Evolutionary conservation across 1,140 invertebrate species (phyloP), one percentile per base, ranked within the genome.

Genomic region (Drosophila pallidifrons): DNA sequence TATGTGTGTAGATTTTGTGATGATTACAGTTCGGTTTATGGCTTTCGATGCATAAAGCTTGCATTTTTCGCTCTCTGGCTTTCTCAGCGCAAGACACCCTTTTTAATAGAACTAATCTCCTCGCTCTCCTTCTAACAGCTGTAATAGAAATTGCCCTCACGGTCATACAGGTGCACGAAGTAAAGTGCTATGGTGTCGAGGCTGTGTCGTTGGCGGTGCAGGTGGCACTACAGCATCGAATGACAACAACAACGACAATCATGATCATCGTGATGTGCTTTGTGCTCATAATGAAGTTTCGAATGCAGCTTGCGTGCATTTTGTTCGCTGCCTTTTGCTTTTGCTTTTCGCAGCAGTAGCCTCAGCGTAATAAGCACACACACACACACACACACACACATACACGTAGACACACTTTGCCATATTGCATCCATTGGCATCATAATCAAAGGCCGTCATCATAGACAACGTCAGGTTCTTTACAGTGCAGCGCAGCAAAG

Each of bases 391-490:
- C 6, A 46, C 5, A 46, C 11, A 58, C 30, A 10, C 15, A 51
- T 4, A 20, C 5, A 69, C 11, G 5, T 32, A 43, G 4, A 63
- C 15, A 20, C 11, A 43, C 32, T 38, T 49, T 58, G 16, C 30
- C 54, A 59, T 38, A 59, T 58, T 13, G 70, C 38, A 49, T 25
- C 51, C 51, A 72, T 65, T 65, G 60, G 75, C 81, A 82, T 82
- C 81, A 83, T 83, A 82, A 83, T 83, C 81, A 83, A 76, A 70
- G 81, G 76, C 80, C 80, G 81, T 82, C 81, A 81, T 81, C 79
- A 75, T 78, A 75, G 79, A 59, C 60, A 57, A 78, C 20, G 30
- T 68, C 65, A 49, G 52, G 46, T 58, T 81, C 65, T 64, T 38
- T 30, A 25, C 59, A 11, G 7, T 8, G 35, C 35, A 38, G 35